Conservation (phyloP, 2,797 vertebrate species). For the Enteromius anoplus region DNA sequence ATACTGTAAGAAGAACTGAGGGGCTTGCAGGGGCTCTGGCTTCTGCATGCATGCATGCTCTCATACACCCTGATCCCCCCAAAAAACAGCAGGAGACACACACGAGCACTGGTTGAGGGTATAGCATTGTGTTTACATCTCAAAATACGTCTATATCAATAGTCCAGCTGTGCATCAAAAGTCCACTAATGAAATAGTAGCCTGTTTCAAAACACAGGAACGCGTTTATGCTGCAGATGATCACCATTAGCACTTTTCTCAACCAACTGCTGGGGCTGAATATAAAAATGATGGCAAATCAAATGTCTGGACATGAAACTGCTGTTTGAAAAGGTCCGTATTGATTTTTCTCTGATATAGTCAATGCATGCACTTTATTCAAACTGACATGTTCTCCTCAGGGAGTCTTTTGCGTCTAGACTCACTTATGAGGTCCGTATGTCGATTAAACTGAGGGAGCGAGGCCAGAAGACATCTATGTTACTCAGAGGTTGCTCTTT, state of each 20-base stretch:
- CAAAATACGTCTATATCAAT: constrained; percentile 34
- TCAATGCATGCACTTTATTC: constrained; percentile 52
- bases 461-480: background rate
- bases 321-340: constrained; percentile 27
- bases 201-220: constrained; percentile 9
- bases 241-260: constrained; percentile 18
- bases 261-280: constrained; percentile 18
- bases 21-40: background rate
- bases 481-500: background rate
- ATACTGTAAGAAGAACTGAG: constrained; percentile 34
- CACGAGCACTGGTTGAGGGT: background rate
- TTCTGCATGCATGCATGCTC: constrained; percentile 12
- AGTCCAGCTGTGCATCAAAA: constrained; percentile 41
- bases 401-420: constrained; percentile 60
- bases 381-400: constrained; percentile 35
- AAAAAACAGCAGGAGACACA: background rate
- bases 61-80: constrained; percentile 30
- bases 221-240: constrained; percentile 9
- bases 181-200: constrained; percentile 9
- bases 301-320: constrained; percentile 35
- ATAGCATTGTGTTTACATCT: constrained; percentile 25
- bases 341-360: constrained; percentile 53
- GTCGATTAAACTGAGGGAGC: background rate
- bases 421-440: constrained; percentile 35
- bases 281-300: constrained; percentile 47